Evolutionary conservation across 2,888 invertebrate genomes (phyloP).

Genomic region (Quadroppia sp.): DNA sequence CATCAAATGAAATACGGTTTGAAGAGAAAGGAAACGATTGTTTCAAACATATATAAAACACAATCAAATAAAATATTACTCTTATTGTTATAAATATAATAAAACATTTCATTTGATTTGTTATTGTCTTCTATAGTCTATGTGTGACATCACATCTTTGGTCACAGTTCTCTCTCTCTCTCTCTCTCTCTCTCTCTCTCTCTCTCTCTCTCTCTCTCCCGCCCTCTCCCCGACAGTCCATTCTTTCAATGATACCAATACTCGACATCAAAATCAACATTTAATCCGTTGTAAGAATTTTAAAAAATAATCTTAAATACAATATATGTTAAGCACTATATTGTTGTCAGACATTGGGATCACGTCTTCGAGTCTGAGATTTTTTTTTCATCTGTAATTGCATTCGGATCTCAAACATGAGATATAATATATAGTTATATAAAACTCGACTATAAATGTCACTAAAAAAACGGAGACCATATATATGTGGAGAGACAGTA

Average conservation of each 20-base stretch:
- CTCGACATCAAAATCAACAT: neutral
- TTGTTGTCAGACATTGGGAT: neutral
- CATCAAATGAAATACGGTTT: neutral
- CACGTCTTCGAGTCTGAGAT: constrained; percentile 1
- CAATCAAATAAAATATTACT: neutral
- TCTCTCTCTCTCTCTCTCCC: no score
- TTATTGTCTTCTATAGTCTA: no score
- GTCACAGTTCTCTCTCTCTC: no score
- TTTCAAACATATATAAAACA: neutral
- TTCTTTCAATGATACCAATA: no score
- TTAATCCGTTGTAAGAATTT: neutral
- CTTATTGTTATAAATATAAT: no score
- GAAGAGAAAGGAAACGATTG: neutral
- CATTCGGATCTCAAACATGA: neutral
- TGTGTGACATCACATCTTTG: no score
- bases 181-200: no score
- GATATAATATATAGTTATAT: neutral
- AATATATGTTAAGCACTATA: neutral
- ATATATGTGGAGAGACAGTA: no score
- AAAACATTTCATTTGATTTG: no score
- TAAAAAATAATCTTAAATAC: neutral
- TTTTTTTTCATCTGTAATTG: neutral
- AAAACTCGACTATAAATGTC: neutral
- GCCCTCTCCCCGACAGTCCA: no score
- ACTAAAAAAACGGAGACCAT: no score